Evolutionary conservation across 2,797 vertebrate genomes (phyloP), one percentile per base, ranked within the genome.

Genomic region (Sparidentex hasta): DNA sequence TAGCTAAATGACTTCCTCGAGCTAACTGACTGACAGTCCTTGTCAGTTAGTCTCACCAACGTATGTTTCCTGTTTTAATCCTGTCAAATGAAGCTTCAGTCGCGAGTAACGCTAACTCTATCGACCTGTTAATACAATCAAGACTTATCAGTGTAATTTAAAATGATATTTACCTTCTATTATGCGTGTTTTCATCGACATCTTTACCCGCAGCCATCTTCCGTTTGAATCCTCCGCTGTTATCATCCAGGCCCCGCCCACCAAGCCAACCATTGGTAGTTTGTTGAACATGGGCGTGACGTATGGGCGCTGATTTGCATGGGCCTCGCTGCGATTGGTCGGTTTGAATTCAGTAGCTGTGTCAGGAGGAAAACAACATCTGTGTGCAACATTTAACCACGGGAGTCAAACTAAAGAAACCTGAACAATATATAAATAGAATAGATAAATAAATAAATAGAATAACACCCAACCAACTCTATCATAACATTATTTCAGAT

Each of bases 161-260:
- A 14, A 1, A 4, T 21, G 0, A 6, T 29, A 69, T 64, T 91
- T 94, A 96, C 95, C 95, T 93, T 87, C 78, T 91, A 41, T 86
- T 94, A 51, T 86, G 86, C 8, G 88, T 89, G 84, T 90, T 93
- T 90, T 93, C 93, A n/a, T 93, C 91, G 11, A 74, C 85, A 61
- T 94, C 94, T 70, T 89, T 93, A 61, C 90, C 93, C 12, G 94
- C 91, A 69, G 95, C 94, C 95, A 96, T 96, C 57, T 90, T 93
- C 84, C 0, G 89, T 96, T 96, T 94, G 95, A 96, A 96, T 94
- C 88, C 86, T 78, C 88, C 92, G 91, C 95, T 84, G 73, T 84
- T 85, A 20, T 78, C 43, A 33, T 14, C 0, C 21, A 61, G 25
- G 64, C 81, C 33, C 86, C 91, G 87, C 90, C 91, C 76, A 76